These are phyloP conservation scores for Parasteatoda tepidariorum DNA, from an alignment of 1,140 invertebrate genomes.

Conservation along the genomic window DNA sequence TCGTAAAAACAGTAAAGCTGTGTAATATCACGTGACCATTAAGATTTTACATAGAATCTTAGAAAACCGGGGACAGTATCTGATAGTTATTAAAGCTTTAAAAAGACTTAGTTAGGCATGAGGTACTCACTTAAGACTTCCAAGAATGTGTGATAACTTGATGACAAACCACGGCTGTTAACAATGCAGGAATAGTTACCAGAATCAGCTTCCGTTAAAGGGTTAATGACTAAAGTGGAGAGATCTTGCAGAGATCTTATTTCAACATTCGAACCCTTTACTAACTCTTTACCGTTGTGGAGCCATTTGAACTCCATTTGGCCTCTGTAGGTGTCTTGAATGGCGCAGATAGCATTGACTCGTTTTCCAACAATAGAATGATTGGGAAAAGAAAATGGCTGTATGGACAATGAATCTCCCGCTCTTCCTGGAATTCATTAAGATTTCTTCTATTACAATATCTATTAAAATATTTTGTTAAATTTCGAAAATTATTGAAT, in stretches of 20 bases:
- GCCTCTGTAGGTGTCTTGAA: background rate
- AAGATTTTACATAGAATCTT: no score
- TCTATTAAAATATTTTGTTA: no score
- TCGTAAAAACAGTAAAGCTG: no score
- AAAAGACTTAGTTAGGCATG: no score
- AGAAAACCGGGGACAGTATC: no score
- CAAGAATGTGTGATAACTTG: background rate
- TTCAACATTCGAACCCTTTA: background rate
- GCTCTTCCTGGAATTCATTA: no score
- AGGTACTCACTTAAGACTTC: slow-evolving; percentile 40
- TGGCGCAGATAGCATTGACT: slow-evolving; percentile 34
- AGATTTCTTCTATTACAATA: no score
- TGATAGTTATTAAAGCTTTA: no score
- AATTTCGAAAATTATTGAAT: no score
- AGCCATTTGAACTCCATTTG: slow-evolving; percentile 50
- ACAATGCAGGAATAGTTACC: slow-evolving; percentile 50
- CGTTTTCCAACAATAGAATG: slow-evolving; percentile 31
- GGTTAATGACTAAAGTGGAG: slow-evolving; percentile 25
- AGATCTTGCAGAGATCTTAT: slow-evolving; percentile 27
- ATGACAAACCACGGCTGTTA: background rate
- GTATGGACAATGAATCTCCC: slow-evolving; percentile 5
- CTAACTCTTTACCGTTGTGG: slow-evolving; percentile 45
- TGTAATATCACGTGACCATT: no score
- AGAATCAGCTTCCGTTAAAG: slow-evolving; percentile 32
- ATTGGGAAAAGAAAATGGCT: slow-evolving; percentile 48